phyloP scores from a whole-genome alignment of 2,888 invertebrate species.

The Melanostoma scalare region DNA sequence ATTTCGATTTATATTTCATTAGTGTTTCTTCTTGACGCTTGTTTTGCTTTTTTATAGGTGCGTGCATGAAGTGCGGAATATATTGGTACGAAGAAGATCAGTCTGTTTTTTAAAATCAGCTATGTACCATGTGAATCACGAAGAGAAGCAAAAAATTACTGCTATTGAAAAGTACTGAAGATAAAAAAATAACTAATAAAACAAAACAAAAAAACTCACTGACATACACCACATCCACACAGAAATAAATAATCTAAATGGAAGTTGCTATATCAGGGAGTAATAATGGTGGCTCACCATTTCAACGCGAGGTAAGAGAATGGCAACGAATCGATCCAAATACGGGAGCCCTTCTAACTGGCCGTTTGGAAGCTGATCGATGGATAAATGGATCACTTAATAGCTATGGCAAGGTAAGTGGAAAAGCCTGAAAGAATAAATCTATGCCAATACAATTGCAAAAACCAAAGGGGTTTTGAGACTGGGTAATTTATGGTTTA shows the following conservation, averaged over 20 bases:
- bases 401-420: conserved; percentile 82
- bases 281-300: conserved; percentile 79
- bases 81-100: conserved; percentile 44
- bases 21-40: conserved; percentile 38
- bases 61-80: conserved; percentile 34
- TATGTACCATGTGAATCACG: conserved; percentile 50
- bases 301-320: conserved; percentile 82
- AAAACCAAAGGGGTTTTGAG: conserved; percentile 38
- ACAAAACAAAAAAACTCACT: conserved; percentile 14
- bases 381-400: conserved; percentile 82
- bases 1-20: conserved; percentile 58
- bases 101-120: conserved; percentile 1
- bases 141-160: conserved; percentile 63
- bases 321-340: conserved; percentile 82
- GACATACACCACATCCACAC: neutral
- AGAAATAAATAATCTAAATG: conserved; percentile 61
- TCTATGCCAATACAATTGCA: conserved; percentile 31
- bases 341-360: conserved; percentile 82
- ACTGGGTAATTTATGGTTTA: conserved; percentile 68
- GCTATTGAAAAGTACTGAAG: conserved; percentile 44
- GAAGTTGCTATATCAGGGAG: conserved; percentile 76
- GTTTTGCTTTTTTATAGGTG: conserved; percentile 30
- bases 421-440: conserved; percentile 31
- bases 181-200: conserved; percentile 31
- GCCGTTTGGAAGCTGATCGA: conserved; percentile 82